Evolutionary conservation across 2,797 vertebrate species (phyloP), one percentile per base, ranked within the genome.

Genomic region (Poecilia velifera): DNA sequence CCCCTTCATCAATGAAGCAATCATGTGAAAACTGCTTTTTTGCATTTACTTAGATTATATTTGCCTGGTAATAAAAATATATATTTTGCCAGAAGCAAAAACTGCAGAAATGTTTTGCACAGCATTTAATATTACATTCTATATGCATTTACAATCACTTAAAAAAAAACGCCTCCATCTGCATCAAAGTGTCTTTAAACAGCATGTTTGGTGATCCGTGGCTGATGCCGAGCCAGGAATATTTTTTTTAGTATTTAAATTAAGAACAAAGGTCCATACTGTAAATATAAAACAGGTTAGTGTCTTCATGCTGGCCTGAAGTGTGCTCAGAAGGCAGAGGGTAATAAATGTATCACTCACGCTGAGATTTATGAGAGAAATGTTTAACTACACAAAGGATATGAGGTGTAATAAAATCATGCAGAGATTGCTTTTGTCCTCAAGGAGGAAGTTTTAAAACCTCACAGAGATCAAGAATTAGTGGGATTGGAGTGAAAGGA

Each of bases 201-300:
- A 77, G 14, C 39, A 2, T 25, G 45, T 8, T 9, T 72, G 20
- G 36, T 71, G 68, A 70, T 71, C 25, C 25, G 1, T 20, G 62
- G 62, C 36, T 22, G 64, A 68, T 39, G 64, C 8, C 22, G 3
- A 68, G 36, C 64, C 68, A 71, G 68, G 13, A 36, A 18, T 2
- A n/a, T 28, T 46, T n/a, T n/a, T 68, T 71, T 28, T 14, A 28
- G 43, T 8, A 43, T 71, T 46, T n/a, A 46, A 46, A 71, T 36
- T 22, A 46, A 78, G 88, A 76, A 78, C 90, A 88, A 93, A 93
- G 88, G 88, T 92, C 90, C 79, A n/a, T 16, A 20, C 78, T 84
- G 88, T 79, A 85, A 84, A 78, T 73, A 82, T 71, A 71, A 71
- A 71, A 45, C 41, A 76, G 3, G 28, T 75, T 81, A 72, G 45